Conservation (phyloP, 2,888 invertebrate genomes). For the Cyclophora albipunctata region DNA sequence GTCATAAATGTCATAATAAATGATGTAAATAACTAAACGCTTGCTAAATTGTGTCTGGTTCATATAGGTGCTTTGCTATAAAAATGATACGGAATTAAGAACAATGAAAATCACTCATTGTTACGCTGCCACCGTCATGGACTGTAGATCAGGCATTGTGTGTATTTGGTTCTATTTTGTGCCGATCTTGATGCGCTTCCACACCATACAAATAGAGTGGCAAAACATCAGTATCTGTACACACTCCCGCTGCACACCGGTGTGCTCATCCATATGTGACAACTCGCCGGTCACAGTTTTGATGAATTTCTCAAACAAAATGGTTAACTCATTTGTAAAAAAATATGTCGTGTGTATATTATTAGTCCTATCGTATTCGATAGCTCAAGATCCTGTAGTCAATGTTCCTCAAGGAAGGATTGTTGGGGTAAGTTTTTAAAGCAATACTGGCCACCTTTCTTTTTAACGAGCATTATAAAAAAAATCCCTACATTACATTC, state of each 20-base stretch:
- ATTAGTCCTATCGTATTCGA: slow-evolving; percentile 12
- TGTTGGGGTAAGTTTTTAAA: slow-evolving; percentile 69
- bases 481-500: background rate
- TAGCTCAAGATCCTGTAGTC: slow-evolving; percentile 68
- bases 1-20: too few species aligned
- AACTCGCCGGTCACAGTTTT: too few species aligned
- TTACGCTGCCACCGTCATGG: slow-evolving; percentile 60
- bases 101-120: slow-evolving; percentile 50
- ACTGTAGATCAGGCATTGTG: slow-evolving; percentile 60
- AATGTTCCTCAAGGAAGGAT: slow-evolving; percentile 75
- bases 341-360: background rate
- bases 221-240: slow-evolving; percentile 36
- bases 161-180: slow-evolving; percentile 47
- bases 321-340: too few species aligned
- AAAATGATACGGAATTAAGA: slow-evolving; percentile 40
- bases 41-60: too few species aligned
- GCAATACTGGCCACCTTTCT: background rate
- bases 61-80: too few species aligned
- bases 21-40: too few species aligned
- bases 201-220: slow-evolving; percentile 19
- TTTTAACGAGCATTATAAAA: background rate
- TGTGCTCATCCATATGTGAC: background rate
- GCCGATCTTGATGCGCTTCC: slow-evolving; percentile 29
- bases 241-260: slow-evolving; percentile 9
- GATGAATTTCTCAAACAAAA: too few species aligned